These are phyloP conservation scores for Drymonia ruficornis DNA, from an alignment of 2,888 invertebrate genomes.

Conservation along the genomic window DNA sequence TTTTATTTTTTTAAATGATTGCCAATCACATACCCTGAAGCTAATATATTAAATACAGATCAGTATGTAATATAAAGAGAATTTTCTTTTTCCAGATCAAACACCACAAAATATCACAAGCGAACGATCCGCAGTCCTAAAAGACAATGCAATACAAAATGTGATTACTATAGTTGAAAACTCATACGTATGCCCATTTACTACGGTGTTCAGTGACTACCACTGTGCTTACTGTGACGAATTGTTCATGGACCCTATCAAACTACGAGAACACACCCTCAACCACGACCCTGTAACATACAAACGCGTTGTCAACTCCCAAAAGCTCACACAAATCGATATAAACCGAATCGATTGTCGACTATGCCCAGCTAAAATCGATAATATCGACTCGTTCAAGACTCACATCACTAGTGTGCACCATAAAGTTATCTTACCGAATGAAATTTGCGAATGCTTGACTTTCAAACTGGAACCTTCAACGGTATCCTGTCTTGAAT, in stretches of 20 bases:
- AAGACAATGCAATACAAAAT: slow-evolving; percentile 43
- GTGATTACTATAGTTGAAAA: slow-evolving; percentile 55
- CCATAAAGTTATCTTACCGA: slow-evolving; percentile 35
- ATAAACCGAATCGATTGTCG: slow-evolving; percentile 55
- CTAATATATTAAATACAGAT: too few species aligned
- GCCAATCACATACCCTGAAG: too few species aligned
- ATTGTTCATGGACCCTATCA: slow-evolving; percentile 57
- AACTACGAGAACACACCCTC: slow-evolving; percentile 56
- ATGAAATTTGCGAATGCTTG: slow-evolving; percentile 56
- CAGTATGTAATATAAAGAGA: too few species aligned
- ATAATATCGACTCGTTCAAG: slow-evolving; percentile 54
- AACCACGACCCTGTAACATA: slow-evolving; percentile 56
- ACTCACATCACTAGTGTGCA: slow-evolving; percentile 54
- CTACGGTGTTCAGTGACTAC: slow-evolving; percentile 58
- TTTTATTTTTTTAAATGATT: too few species aligned
- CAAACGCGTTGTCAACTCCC: slow-evolving; percentile 42
- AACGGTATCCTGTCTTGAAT: slow-evolving; percentile 53
- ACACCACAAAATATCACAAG: not conserved
- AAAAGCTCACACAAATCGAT: slow-evolving; percentile 57
- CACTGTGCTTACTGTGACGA: slow-evolving; percentile 61
- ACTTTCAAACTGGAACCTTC: slow-evolving; percentile 58
- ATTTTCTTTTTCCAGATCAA: slow-evolving; percentile 14
- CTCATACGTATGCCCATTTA: slow-evolving; percentile 64
- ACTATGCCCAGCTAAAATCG: slow-evolving; percentile 56
- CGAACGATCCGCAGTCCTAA: not conserved